Conservation (phyloP, 2,888 invertebrate genomes). For the Microctonus hyperodae region DNA sequence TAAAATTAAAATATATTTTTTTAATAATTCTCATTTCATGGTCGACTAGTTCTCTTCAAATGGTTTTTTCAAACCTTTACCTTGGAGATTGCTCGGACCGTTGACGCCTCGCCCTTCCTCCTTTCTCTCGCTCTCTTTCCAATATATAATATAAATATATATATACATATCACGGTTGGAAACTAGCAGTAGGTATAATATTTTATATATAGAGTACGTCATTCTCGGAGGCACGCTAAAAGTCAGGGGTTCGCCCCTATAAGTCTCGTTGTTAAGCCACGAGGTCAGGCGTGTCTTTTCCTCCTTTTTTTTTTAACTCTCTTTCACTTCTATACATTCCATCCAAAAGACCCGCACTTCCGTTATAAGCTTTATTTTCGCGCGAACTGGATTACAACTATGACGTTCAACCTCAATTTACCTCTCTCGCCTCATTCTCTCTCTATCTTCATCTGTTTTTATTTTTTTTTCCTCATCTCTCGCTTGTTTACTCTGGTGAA, state of each 20-base stretch:
- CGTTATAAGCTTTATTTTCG: constrained; percentile 55
- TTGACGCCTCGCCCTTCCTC: constrained; percentile 30
- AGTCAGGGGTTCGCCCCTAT: constrained; percentile 26
- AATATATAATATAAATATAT: not conserved
- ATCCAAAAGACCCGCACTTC: constrained; percentile 41
- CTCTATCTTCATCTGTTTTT: not conserved
- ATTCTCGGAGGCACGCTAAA: constrained; percentile 5
- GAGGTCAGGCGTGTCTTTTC: constrained; percentile 58
- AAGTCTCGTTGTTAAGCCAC: constrained; percentile 48
- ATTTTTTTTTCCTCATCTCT: not conserved
- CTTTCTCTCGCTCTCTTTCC: constrained; percentile 20
- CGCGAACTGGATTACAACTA: constrained; percentile 57
- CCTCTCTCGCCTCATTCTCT: not conserved
- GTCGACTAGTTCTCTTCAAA: constrained; percentile 14
- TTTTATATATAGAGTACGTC: not conserved
- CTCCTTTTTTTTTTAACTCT: constrained; percentile 12
- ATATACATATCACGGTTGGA: not conserved
- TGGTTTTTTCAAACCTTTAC: constrained; percentile 12
- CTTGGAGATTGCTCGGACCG: constrained; percentile 18
- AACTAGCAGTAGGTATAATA: not conserved
- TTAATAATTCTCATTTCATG: constrained; percentile 9
- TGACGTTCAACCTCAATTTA: constrained; percentile 17
- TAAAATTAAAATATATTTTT: not conserved
- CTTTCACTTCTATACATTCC: not conserved
- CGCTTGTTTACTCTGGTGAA: constrained; percentile 9